These are phyloP conservation scores for Nesometra sesokonis DNA, from an alignment of 35 echinoderm and acorn worm genomes.

Conservation along the genomic window DNA sequence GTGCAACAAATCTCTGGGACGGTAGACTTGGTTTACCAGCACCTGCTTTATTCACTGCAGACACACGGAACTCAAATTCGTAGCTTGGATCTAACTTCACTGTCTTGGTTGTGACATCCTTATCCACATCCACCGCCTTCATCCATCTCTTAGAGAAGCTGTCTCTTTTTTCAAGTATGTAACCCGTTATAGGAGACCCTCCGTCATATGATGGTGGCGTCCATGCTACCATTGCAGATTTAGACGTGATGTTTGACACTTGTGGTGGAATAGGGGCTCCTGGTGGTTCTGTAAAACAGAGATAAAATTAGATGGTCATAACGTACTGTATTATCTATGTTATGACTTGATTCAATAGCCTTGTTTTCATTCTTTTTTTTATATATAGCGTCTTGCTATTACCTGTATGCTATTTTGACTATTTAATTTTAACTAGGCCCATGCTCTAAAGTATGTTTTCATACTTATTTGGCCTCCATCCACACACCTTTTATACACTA, in stretches of 20 bases:
- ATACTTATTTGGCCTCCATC: too few species aligned
- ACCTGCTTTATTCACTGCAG: slow-evolving; percentile 60
- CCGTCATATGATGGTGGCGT: slow-evolving; percentile 63
- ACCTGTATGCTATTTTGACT: too few species aligned
- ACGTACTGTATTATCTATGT: too few species aligned
- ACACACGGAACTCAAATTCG: slow-evolving; percentile 79
- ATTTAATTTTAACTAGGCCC: too few species aligned
- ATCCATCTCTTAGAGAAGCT: slow-evolving; percentile 83
- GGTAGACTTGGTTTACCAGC: slow-evolving; percentile 72
- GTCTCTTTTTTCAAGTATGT: slow-evolving; percentile 78
- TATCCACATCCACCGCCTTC: slow-evolving; percentile 69
- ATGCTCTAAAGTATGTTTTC: too few species aligned
- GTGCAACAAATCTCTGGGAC: slow-evolving; percentile 49
- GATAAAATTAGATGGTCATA: too few species aligned
- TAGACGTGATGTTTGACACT: slow-evolving; percentile 55
- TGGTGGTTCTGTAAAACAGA: slow-evolving; percentile 60
- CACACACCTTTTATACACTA: too few species aligned
- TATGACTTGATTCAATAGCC: too few species aligned
- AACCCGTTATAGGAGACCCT: slow-evolving; percentile 72
- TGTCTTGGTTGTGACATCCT: slow-evolving; percentile 30
- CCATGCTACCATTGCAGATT: slow-evolving; percentile 66
- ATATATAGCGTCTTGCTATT: too few species aligned
- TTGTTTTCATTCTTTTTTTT: too few species aligned
- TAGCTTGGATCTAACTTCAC: slow-evolving; percentile 53
- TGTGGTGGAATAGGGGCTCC: slow-evolving; percentile 71